Conservation (phyloP, 2,888 invertebrate species). For the Pocota personata region DNA sequence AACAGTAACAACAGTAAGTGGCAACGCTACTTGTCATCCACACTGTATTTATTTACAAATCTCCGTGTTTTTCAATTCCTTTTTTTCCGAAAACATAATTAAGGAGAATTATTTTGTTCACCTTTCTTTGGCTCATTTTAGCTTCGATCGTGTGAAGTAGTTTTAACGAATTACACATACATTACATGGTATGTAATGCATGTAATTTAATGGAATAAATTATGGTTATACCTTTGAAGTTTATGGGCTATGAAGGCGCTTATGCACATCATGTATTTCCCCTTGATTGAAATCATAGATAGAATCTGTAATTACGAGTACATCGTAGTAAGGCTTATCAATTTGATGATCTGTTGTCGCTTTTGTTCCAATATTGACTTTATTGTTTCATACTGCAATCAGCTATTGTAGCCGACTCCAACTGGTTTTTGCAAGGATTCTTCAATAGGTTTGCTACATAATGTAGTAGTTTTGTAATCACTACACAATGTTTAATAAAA, state of each 20-base stretch:
- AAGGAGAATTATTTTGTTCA: neutral
- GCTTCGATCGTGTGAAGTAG: conserved; percentile 14
- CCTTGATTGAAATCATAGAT: neutral
- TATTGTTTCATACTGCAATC: no score
- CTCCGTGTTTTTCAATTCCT: neutral
- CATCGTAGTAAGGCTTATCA: no score
- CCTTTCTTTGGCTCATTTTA: no score
- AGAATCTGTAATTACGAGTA: no score
- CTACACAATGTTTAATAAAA: no score
- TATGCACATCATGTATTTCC: neutral
- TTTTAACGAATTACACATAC: conserved; percentile 6
- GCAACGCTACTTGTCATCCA: neutral
- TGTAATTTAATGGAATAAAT: conserved; percentile 17
- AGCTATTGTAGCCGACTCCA: no score
- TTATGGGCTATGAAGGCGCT: conserved; percentile 5
- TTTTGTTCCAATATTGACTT: no score
- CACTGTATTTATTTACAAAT: neutral
- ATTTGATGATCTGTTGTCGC: no score
- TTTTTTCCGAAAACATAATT: neutral
- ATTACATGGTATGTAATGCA: conserved; percentile 2
- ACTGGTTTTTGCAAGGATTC: no score
- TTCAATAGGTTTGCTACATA: no score
- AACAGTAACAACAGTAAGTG: neutral
- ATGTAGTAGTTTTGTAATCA: no score
- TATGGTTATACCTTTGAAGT: conserved; percentile 12